phyloP scores from a whole-genome alignment of 2,888 invertebrate genomes.

The Apamea anceps region DNA sequence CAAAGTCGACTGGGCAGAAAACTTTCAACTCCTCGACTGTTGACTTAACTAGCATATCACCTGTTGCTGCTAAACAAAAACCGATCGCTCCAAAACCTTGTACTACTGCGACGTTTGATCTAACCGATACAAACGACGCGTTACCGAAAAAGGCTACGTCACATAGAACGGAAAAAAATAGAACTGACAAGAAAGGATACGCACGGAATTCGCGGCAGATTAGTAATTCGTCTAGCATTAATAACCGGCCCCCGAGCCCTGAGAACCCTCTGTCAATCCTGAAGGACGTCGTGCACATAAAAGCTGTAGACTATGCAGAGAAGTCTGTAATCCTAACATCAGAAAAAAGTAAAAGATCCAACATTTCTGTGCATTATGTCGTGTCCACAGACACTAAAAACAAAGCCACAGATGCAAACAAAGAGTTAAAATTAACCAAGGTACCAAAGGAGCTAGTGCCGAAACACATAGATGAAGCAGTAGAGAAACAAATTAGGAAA shows the following conservation, averaged over 20 bases:
- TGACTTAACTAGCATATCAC: slow-evolving; percentile 23
- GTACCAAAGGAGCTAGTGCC: slow-evolving; percentile 49
- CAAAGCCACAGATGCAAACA: not conserved
- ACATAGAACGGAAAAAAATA: slow-evolving; percentile 2
- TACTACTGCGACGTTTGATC: slow-evolving; percentile 12
- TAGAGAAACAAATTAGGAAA: slow-evolving; percentile 47
- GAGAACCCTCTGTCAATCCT: slow-evolving; percentile 78
- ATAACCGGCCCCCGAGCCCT: slow-evolving; percentile 63
- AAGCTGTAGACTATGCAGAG: slow-evolving; percentile 68
- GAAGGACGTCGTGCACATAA: slow-evolving; percentile 82
- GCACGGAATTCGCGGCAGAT: slow-evolving; percentile 13
- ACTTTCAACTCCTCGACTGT: slow-evolving; percentile 4
- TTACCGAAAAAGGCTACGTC: slow-evolving; percentile 16
- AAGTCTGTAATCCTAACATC: slow-evolving; percentile 3
- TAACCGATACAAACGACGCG: slow-evolving; percentile 18
- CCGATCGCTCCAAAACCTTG: not conserved
- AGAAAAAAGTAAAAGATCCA: slow-evolving; percentile 23
- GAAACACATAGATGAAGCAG: slow-evolving; percentile 38
- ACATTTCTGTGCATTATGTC: slow-evolving; percentile 48
- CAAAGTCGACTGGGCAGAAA: not conserved
- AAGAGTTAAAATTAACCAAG: slow-evolving; percentile 37
- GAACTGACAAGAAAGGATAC: slow-evolving; percentile 18
- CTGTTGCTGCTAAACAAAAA: slow-evolving; percentile 1
- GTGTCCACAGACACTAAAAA: slow-evolving; percentile 21
- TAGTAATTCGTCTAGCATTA: slow-evolving; percentile 63